phyloP scores from a whole-genome alignment of 2,113 vertebrate genomes.

The Mobula hypostoma region DNA sequence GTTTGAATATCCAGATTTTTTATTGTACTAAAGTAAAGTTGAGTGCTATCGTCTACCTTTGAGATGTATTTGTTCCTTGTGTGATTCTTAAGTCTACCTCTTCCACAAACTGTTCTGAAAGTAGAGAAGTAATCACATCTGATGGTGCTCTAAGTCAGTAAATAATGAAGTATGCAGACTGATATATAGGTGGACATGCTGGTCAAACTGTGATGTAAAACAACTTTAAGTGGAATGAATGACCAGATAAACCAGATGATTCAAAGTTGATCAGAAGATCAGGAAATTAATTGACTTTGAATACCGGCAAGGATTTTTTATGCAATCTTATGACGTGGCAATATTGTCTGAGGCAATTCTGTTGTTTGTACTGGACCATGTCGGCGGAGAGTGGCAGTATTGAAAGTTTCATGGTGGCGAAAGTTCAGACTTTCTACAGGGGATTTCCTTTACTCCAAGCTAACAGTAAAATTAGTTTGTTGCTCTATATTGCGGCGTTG shows the following conservation, averaged over 20 bases:
- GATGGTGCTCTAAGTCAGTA: too few species aligned
- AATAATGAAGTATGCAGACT: too few species aligned
- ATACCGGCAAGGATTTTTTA: too few species aligned
- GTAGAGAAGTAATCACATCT: not conserved
- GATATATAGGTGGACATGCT: too few species aligned
- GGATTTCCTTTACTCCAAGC: not conserved
- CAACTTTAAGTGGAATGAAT: not conserved
- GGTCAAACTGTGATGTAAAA: not conserved
- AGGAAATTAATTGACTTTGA: not conserved
- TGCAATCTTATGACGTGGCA: too few species aligned
- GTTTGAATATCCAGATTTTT: not conserved
- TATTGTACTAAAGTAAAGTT: not conserved
- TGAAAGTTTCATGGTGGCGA: not conserved
- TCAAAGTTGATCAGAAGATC: not conserved
- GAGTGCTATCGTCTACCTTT: not conserved
- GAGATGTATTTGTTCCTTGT: not conserved
- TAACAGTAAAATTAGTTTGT: too few species aligned
- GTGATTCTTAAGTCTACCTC: too few species aligned
- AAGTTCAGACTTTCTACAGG: not conserved
- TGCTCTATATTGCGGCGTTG: not conserved
- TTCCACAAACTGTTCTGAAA: not conserved
- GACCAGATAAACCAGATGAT: not conserved
- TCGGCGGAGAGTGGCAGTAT: not conserved
- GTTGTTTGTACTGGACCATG: not conserved
- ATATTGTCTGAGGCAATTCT: not conserved